Percentiles rank a stretch among this genome's conserved stretches.
These are phyloP conservation scores for Pseudococcus jackbeardsleyi DNA, from an alignment of 2,888 invertebrate species.

Conservation along the genomic window DNA sequence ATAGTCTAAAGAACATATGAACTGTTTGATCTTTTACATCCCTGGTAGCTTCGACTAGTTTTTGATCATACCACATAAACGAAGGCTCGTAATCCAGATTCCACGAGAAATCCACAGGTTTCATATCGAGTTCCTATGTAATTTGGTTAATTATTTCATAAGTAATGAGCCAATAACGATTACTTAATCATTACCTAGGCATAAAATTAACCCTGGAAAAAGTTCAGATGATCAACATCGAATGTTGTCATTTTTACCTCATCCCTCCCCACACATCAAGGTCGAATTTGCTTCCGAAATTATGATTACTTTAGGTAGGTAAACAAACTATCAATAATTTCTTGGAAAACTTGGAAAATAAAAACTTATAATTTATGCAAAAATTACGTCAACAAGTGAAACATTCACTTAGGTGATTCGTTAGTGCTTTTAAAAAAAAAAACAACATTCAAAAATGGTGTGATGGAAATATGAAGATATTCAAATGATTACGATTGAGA, in stretches of 20 bases:
- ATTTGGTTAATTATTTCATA: background rate
- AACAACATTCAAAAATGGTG: background rate
- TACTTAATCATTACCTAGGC: no score
- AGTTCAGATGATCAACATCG: no score
- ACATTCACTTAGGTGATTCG: background rate
- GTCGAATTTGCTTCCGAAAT: no score
- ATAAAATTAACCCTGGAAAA: no score
- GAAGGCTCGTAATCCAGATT: slow-evolving; percentile 92
- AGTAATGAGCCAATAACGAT: background rate
- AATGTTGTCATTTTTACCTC: no score
- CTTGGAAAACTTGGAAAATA: no score
- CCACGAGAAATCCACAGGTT: slow-evolving; percentile 87
- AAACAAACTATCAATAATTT: no score
- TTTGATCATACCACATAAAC: slow-evolving; percentile 94
- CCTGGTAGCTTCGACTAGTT: slow-evolving; percentile 78
- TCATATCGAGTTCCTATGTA: slow-evolving; percentile 44
- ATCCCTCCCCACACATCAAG: no score
- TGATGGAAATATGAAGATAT: background rate
- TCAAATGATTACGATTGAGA: background rate
- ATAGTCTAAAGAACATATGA: slow-evolving; percentile 88
- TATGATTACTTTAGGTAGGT: no score
- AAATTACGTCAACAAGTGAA: background rate
- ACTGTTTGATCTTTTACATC: slow-evolving; percentile 70
- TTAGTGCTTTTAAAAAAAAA: background rate
- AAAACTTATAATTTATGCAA: background rate